phyloP scores from a whole-genome alignment of 2,113 vertebrate genomes.

The Patagioenas fasciata region DNA sequence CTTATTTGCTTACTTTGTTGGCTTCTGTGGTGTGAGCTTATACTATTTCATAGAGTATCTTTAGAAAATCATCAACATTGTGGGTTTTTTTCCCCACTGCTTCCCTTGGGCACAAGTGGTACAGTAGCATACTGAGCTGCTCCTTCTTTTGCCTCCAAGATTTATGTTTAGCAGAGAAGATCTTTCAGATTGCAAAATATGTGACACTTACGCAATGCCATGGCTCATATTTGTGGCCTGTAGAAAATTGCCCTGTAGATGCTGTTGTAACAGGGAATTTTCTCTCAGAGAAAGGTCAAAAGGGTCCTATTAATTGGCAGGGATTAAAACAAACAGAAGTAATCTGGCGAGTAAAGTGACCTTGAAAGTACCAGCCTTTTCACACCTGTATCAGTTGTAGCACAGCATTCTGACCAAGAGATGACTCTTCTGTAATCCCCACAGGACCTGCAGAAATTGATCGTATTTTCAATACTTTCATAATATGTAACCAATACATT shows the following conservation, averaged over 20 bases:
- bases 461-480: background rate
- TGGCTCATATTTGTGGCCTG: constrained; percentile 45
- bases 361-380: background rate
- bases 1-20: background rate
- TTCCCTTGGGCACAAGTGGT: background rate
- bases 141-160: background rate
- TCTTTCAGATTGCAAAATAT: constrained; percentile 34
- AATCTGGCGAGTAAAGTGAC: background rate
- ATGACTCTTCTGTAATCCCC: background rate
- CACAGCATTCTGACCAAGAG: background rate
- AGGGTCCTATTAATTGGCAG: background rate
- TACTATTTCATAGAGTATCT: background rate
- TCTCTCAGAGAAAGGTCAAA: background rate
- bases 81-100: background rate
- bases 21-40: background rate
- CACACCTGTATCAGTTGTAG: background rate
- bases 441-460: background rate
- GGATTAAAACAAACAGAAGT: background rate
- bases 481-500: background rate
- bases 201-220: constrained; percentile 34
- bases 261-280: background rate
- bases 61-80: background rate
- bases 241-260: background rate
- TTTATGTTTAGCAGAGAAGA: background rate
- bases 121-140: background rate